Evolutionary conservation across 1,140 invertebrate genomes (phyloP), one percentile per base, ranked within the genome.

Genomic region (Cyphomyrmex costatus): DNA sequence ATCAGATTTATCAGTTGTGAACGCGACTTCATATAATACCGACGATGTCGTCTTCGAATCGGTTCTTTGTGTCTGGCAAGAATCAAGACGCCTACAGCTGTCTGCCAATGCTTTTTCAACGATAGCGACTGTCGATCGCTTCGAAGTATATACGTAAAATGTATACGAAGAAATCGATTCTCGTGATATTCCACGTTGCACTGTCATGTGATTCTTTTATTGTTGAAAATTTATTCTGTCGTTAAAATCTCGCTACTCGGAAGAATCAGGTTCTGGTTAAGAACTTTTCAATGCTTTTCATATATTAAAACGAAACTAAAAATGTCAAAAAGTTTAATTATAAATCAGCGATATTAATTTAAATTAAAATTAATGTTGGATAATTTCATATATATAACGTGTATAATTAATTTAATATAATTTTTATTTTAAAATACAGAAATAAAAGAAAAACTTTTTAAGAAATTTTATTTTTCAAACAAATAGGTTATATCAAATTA

Each of bases 31-130:
- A 66, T 53, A 71, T 60, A 66, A 86, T 53, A 19, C n/a, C 36
- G 58, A 87, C 78, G 68, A 63, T 60, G 79, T 89, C 89, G 79
- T 89, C 85, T 85, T 82, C 88, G 85, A 89, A 89, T 90, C 85
- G 79, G 58, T 61, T 90, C 88, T 90, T 90, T 87, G 88, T 90
- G 89, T 90, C 88, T 90, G 88, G 88, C 85, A 36, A 90, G 66
- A 87, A 51, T 30, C 88, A 80, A 87, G 56, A 90, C 88, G 88
- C 89, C 85, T 90, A 89, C 85, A 87, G 88, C 73, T 87, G 84
- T 89, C 88, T 87, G 61, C 85, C 74, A 70, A 77, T 70, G 70
- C 65, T 61, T 60, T 65, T 58, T 56, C 51, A 30, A 27, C 51
- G 73, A 86, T 89, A 82, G 56, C 86, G 63, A 10, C 56, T 63